Conservation (phyloP, 2,888 invertebrate genomes). For the Brachyptera risi region DNA sequence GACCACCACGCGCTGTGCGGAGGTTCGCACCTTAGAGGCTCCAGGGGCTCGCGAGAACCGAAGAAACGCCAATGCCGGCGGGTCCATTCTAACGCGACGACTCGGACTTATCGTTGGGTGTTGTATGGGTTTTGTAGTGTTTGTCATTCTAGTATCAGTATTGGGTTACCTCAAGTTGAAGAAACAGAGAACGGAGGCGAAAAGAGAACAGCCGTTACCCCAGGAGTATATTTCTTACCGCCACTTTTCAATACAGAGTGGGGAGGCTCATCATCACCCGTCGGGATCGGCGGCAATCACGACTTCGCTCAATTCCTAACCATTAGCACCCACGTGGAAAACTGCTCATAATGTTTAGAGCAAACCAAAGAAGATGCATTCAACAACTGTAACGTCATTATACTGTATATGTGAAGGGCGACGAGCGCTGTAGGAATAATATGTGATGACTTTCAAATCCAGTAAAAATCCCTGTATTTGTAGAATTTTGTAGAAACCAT, state of each 20-base stretch:
- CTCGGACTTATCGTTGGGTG: conserved; percentile 82
- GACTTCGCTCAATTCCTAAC: conserved; percentile 30
- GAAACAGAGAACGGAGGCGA: conserved; percentile 72
- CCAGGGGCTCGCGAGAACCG: conserved; percentile 43
- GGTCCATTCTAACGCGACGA: conserved; percentile 73
- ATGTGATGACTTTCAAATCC: too few relatives aligned
- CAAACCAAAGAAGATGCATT: not conserved
- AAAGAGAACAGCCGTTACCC: conserved; percentile 63
- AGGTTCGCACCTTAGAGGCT: conserved; percentile 68
- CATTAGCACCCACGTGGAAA: not conserved
- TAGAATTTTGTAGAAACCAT: too few relatives aligned
- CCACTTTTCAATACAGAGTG: conserved; percentile 66
- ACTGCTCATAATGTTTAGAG: not conserved
- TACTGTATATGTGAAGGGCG: too few relatives aligned
- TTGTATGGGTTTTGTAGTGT: conserved; percentile 80
- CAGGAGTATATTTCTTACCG: conserved; percentile 79
- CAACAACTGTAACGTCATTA: too few relatives aligned
- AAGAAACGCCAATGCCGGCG: conserved; percentile 41
- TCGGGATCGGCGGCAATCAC: conserved; percentile 24
- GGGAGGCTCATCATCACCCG: conserved; percentile 44
- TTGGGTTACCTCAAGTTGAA: conserved; percentile 81
- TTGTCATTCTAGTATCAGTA: conserved; percentile 77
- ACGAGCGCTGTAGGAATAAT: too few relatives aligned
- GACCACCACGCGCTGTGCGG: conserved; percentile 69
- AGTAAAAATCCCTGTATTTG: too few relatives aligned